Evolutionary conservation across 2,888 invertebrate species (phyloP).

Genomic region (Germaria angustata): DNA sequence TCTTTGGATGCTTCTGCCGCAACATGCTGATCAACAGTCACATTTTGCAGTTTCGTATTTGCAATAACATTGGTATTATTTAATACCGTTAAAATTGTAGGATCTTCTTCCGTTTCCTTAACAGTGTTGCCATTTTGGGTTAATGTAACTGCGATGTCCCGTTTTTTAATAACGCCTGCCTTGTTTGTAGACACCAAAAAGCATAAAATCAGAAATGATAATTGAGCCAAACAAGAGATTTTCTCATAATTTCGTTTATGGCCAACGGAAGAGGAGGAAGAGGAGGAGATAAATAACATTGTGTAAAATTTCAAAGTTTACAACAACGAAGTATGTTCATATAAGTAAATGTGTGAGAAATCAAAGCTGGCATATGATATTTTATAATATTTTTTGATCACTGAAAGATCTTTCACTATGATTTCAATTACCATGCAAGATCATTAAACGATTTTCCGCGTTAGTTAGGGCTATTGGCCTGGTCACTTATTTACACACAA

Average conservation of each 20-base stretch:
- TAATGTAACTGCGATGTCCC: background rate
- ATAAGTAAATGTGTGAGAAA: background rate
- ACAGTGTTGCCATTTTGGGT: background rate
- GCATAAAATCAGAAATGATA: slow-evolving; percentile 11
- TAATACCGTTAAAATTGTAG: background rate
- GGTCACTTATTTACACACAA: slow-evolving; percentile 49
- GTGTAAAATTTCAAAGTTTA: slow-evolving; percentile 10
- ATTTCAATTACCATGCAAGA: background rate
- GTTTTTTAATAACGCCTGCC: slow-evolving; percentile 60
- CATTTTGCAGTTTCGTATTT: slow-evolving; percentile 15
- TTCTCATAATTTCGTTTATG: background rate
- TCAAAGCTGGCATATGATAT: slow-evolving; percentile 1
- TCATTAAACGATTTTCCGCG: background rate
- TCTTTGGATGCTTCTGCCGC: slow-evolving; percentile 31
- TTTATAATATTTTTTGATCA: background rate
- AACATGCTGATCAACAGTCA: background rate
- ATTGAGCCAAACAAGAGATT: slow-evolving; percentile 1
- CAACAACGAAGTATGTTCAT: too few relatives aligned
- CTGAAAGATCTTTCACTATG: background rate
- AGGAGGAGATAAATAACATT: slow-evolving; percentile 4
- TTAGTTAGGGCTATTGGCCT: slow-evolving; percentile 9
- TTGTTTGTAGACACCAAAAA: background rate
- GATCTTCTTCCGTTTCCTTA: slow-evolving; percentile 1
- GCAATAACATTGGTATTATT: slow-evolving; percentile 8
- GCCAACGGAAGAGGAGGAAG: background rate